Evolutionary conservation across 92 coral and sea anemone species (phyloP), one percentile per base, ranked within the genome.

Genomic region (Bergia sp.): DNA sequence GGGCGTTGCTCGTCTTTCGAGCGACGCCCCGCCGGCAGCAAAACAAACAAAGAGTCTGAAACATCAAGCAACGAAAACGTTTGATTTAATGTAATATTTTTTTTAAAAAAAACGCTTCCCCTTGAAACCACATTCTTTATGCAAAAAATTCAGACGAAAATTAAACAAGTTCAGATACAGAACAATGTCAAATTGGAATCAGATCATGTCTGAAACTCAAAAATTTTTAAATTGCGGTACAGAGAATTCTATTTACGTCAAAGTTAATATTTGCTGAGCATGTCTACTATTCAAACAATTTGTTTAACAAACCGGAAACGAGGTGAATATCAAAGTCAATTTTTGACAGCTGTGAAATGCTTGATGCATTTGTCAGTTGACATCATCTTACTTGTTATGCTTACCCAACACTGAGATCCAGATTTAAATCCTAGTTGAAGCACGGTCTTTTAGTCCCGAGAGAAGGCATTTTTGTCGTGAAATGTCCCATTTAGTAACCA

Each of bases 241-340:
- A 53, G 16, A 10, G 16, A 21, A 29, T n/a, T 37, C 2, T 53
- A 40, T 79, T 53, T 21, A 53, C 66, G 16, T 53, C 38, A 15
- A 40, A 40, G 86, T 82, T 82, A 82, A 82, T 82, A 82, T 82
- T 82, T 43, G 43, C 43, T 37, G 67, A 66, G 39, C 23, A 21
- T 66, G 45, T 65, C 73, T 67, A 77, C 45, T 84, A 43, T 84
- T 29, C 2, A 84, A 84, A 67, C 79, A 84, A 69, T 45, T 15
- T 84, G 79, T 84, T 84, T 84, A 73, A 84, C 47, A n/a, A 84
- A 67, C 87, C 87, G 87, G 77, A 84, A 84, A 84, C 77, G 23
- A 16, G 39, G 43, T 13, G 37, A 72, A 82, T 82, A 42, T 65
- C 57, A 20, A 8, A 23, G 55, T 18, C 11, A 65, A 36, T 40